phyloP scores from a whole-genome alignment of 2,888 invertebrate species.

The Boloria euphrosyne region DNA sequence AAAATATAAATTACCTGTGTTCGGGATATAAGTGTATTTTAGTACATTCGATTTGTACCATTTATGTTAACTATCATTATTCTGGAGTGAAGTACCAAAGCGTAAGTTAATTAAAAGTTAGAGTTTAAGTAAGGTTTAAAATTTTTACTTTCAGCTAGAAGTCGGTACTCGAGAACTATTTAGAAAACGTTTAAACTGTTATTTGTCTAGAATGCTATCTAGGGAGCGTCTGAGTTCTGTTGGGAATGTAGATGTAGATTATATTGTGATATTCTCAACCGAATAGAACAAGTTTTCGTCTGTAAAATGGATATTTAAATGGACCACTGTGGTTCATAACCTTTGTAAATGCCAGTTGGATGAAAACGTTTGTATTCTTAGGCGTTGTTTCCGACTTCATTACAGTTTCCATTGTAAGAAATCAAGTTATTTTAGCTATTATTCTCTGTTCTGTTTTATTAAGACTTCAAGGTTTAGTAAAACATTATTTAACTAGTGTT shows the following conservation, averaged over 20 bases:
- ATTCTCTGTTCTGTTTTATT: background rate
- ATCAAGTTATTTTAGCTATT: background rate
- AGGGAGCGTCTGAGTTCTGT: constrained; percentile 26
- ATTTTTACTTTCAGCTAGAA: constrained; percentile 25
- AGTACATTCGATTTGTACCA: constrained; percentile 1
- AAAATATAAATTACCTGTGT: constrained; percentile 5
- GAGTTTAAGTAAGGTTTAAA: constrained; percentile 15
- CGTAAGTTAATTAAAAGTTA: constrained; percentile 24
- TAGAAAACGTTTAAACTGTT: constrained; percentile 31
- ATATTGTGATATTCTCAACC: constrained; percentile 28
- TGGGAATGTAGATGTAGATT: constrained; percentile 28
- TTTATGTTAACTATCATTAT: constrained; percentile 8
- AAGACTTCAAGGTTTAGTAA: background rate
- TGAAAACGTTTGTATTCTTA: constrained; percentile 25
- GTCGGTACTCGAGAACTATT: constrained; percentile 27
- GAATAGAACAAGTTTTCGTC: constrained; percentile 22
- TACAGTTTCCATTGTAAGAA: background rate
- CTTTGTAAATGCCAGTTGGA: constrained; percentile 23
- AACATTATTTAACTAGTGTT: no score
- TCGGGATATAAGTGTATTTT: background rate
- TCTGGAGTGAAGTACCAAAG: background rate
- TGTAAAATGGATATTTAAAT: constrained; percentile 31
- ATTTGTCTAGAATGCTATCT: constrained; percentile 25
- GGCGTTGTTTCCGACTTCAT: constrained; percentile 12
- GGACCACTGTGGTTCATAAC: constrained; percentile 20